Conservation (phyloP, 2,888 invertebrate genomes). For the Pterostichus madidus region DNA sequence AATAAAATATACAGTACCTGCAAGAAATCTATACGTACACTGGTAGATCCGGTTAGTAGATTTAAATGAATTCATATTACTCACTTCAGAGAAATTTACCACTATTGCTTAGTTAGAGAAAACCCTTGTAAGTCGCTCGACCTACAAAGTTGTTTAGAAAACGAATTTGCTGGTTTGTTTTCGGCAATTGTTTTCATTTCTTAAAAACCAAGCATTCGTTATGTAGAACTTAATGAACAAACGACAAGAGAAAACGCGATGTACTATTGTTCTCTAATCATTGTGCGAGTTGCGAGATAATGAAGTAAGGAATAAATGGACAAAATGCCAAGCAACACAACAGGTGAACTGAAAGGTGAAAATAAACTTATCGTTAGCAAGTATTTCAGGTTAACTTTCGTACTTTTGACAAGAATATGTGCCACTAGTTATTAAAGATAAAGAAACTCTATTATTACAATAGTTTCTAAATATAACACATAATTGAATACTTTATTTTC, state of each 20-base stretch:
- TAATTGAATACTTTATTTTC: too few species aligned
- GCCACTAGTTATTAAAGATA: conserved; percentile 7
- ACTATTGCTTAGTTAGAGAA: conserved; percentile 33
- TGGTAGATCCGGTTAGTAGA: conserved; percentile 35
- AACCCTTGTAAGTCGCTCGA: conserved; percentile 40
- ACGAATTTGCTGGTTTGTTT: conserved; percentile 44
- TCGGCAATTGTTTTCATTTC: conserved; percentile 43
- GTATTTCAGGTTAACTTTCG: conserved; percentile 12
- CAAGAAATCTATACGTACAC: conserved; percentile 13
- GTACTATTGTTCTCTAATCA: conserved; percentile 39
- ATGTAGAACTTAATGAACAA: conserved; percentile 6
- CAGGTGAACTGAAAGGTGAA: conserved; percentile 32
- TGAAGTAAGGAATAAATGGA: conserved; percentile 1
- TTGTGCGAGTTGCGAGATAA: conserved; percentile 37
- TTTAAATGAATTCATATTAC: conserved; percentile 51
- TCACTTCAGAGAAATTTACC: conserved; percentile 48
- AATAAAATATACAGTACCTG: not conserved
- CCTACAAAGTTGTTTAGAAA: conserved; percentile 55
- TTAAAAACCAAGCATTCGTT: conserved; percentile 17
- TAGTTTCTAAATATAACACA: too few species aligned
- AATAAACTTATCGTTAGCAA: conserved; percentile 30
- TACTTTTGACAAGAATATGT: conserved; percentile 5
- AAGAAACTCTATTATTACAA: too few species aligned
- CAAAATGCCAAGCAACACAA: conserved; percentile 14
- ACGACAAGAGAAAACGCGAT: conserved; percentile 22